Base-by-base conservation (phyloP, 1,140 invertebrate species). In the Drosophila navojoa region DNA sequence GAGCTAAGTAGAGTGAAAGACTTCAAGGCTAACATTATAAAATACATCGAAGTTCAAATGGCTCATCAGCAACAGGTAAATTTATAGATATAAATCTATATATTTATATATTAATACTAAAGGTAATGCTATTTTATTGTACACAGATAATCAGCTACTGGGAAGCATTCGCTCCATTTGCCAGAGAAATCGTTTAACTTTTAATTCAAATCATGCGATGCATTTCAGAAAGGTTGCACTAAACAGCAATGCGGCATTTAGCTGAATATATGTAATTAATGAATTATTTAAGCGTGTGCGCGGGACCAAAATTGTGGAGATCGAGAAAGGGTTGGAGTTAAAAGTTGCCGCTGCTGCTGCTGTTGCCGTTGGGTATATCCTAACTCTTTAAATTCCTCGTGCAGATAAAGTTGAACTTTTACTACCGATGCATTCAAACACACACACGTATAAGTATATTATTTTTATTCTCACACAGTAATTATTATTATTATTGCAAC, bases 161-260 rank as follows among this genome's bases (percentile, higher is more conserved):
- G 97, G 98, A 99, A 92, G 95, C 96, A 11, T 99, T 99, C 93
- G 93, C 98, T 64, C 98, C 98, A 2, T 97, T 98, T 92, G 97
- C 98, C 9, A 96, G 96, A 92, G 96, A 96, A 54, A 97, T 98
- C 92, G 95, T 80, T 81, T 91, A 91, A 91, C 63, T 86, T 38
- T 67, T 29, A 47, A 60, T 64, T 6, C 15, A 38, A 60, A 42
- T 42, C 49, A 32, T 19, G 22, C 52, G 27, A 76, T 62, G 62
- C 66, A 64, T 66, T 70, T 82, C 35, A 13, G 58, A 64, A 72
- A 58, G 62, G 68, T 67, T 59, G 27, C 64, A 45, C 47, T 27
- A 71, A 16, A 59, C 61, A 76, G 67, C 59, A 54, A 53, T 53
- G 62, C 75, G 62, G 40, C 35, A 40, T 11, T 64, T 62, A 64